Base-by-base conservation (phyloP, 35 echinoderm and acorn worm genomes). In the Diadema setosum region DNA sequence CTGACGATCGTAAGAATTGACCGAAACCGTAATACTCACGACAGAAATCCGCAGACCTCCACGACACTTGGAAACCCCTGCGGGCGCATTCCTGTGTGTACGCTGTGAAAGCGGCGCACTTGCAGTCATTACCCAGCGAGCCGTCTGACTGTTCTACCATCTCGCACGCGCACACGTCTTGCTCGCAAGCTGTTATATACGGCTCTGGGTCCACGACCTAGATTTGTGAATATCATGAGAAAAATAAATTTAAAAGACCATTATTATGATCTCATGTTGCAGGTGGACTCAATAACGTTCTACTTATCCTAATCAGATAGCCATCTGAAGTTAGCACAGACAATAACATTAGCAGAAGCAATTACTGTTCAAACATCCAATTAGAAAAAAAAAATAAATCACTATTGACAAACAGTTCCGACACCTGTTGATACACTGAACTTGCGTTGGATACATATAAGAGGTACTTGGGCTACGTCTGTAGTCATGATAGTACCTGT, bases 51-150 rank as follows among this genome's bases (percentile, higher is more conserved):
- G 84, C 35, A 14, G 44, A 65, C 60, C 94, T 88, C 94, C 94
- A 97, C n/a, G 75, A 45, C 4, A 97, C 40, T 24, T 16, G 39
- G 9, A 89, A 26, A 1, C 86, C 86, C 35, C 85, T 17, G 23
- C 86, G 78, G 34, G 94, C 87, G 50, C 94, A 97, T 57, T 97
- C 94, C 44, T 58, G 58, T 26, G 91, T 85, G 46, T 93, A 97
- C 1, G 90, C 94, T 18, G 90, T 42, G 48, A 97, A 86, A 30
- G 61, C 69, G 46, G 50, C 84, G 59, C 94, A 97, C 40, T 56
- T 48, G 34, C 90, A 92, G 23, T 74, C 83, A 35, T 90, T 85
- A 0, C 61, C 61, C 9, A 25, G 12, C 61, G 27, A 24, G 24
- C 61, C 40, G 44, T 78, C 40, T 11, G 9, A 18, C 1, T 32